Base-by-base conservation (phyloP, 2,888 invertebrate genomes). In the Tribolium freemani region DNA sequence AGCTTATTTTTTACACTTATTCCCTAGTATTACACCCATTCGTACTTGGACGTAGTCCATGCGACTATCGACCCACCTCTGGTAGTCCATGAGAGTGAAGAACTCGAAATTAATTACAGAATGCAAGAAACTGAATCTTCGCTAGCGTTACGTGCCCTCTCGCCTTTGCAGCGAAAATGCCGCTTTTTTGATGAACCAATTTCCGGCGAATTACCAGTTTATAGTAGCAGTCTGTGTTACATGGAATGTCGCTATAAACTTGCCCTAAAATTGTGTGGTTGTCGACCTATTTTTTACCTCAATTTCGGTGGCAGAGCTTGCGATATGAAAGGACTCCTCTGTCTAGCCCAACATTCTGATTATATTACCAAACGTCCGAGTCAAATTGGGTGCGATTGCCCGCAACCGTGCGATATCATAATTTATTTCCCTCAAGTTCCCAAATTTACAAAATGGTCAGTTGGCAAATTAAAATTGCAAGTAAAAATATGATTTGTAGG, bases 201-300 rank as follows among this genome's bases (percentile, higher is more conserved):
- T 0, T 76, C 74, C 0, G 64, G 69, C 0, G 83, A 86, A 1
- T 77, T 86, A 0, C 85, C 89, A 82, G 88, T 89, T 0, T 91
- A 90, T 81, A 90, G 90, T 77, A 88, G 88, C 0, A 88, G 89
- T 67, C 86, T 89, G 0, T 92, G 92, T 76, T 87, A 89, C 0
- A 86, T 90, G 64, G 80, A 87, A 0, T 92, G 91, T 77, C 84
- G 91, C 8, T 89, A 88, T 76, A 83, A 84, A 26, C 73, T 90
- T 5, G 88, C 90, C 0, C 68, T 88, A 48, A 83, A 88, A 54
- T 78, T 88, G 2, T 91, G 92, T 75, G 89, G 88, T 0, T 92
- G 92, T 78, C 87, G 86, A 21, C 91, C 91, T 0, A 90, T 89
- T 75, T 91, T 90, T 79, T 91, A 91, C 75, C 87, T 88, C 61